Base-by-base conservation (phyloP, 2,113 vertebrate genomes). In the Donacobius atricapilla region DNA sequence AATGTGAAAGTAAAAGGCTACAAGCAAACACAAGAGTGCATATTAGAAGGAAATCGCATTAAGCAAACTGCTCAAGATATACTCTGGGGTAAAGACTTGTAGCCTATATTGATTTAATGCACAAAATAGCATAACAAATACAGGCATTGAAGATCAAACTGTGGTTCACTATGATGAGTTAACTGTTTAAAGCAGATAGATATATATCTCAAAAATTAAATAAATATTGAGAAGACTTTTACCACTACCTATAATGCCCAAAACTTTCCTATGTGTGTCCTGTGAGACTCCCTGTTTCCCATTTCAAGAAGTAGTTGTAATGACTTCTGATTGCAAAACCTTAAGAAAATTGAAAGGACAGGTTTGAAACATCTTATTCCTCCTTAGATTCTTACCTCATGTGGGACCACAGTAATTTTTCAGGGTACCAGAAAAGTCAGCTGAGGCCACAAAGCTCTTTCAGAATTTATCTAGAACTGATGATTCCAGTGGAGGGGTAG, bases 1-100 rank as follows among this genome's bases (percentile, higher is more conserved):
- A 93, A 93, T 31, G 40, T 58, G 48, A 85, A 97, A 95, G 51
- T 73, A 76, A 92, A 96, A 94, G 57, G 42, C 89, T 83, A 72
- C 48, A 77, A 89, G 56, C 35, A 91, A 94, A 85, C 15, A 37
- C 68, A 89, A 86, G 35, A 89, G 44, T 50, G 51, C 7, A 20
- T 66, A 76, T 50, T 76, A 84, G 33, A 80, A 87, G 66, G 6
- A 82, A 87, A 87, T 60, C 73, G 85, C 37, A 90, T 83, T 90
- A 95, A 93, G 47, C 31, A 89, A 96, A 92, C 82, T 85, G 63
- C 63, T 94, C 75, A 81, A 77, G 75, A 63, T 73, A 47, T 83
- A 80, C 91, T 87, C 87, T 82, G n/a, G 87, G n/a, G 68, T 84
- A 96, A 82, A 94, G 65, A 33, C 77, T 89, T 85, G 91, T 21